Conservation (phyloP, 1,140 invertebrate genomes). For the Lepidurus packardi region DNA sequence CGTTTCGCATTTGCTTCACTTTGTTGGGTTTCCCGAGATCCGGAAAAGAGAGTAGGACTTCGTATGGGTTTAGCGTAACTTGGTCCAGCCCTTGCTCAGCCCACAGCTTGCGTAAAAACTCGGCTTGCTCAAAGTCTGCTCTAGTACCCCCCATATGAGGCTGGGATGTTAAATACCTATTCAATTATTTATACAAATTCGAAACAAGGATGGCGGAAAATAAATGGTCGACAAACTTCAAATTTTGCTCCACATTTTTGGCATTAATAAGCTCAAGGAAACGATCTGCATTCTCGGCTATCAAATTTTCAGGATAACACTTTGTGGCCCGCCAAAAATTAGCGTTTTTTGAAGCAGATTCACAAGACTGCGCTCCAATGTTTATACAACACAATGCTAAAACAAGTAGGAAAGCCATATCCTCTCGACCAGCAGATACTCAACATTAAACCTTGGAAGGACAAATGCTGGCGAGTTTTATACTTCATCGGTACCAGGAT, state of each 20-base stretch:
- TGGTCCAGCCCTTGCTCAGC: conserved; percentile 37
- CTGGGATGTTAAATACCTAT: conserved; percentile 37
- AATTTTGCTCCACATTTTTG: conserved; percentile 35
- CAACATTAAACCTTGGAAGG: not conserved
- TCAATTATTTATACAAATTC: not conserved
- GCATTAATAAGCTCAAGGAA: conserved; percentile 32
- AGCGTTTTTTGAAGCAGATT: not conserved
- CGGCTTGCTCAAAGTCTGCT: conserved; percentile 37
- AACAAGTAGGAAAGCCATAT: not conserved
- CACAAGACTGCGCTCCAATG: not conserved
- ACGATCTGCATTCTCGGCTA: not conserved
- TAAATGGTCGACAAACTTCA: conserved; percentile 33
- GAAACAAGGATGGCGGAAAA: not conserved
- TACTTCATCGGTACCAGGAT: not conserved
- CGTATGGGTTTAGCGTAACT: conserved; percentile 37
- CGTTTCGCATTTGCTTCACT: conserved; percentile 27
- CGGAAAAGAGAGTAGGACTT: conserved; percentile 39
- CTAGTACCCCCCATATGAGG: conserved; percentile 38
- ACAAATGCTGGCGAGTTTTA: not conserved
- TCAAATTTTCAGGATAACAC: not conserved
- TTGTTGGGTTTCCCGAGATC: conserved; percentile 36
- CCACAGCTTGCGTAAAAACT: conserved; percentile 37
- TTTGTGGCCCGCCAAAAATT: not conserved
- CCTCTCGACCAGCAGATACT: not conserved
- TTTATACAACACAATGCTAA: not conserved